phyloP scores from a whole-genome alignment of 2,797 vertebrate genomes.

The Anguilla marmorata region DNA sequence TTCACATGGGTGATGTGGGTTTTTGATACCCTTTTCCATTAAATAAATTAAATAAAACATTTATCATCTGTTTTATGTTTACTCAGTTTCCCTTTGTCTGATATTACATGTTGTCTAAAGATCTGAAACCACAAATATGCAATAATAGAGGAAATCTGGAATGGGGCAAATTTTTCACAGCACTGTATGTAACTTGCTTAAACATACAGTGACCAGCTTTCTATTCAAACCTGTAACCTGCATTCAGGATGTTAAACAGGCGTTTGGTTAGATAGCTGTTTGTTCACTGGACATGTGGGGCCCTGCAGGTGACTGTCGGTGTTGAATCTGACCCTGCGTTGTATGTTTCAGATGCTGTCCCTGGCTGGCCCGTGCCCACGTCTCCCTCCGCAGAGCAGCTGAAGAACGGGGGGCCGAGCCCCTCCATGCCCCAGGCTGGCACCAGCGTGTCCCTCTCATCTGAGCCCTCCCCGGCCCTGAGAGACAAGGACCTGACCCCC shows the following conservation, averaged over 20 bases:
- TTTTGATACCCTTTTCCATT: too few relatives aligned
- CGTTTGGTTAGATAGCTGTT: not conserved
- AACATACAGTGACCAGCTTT: not conserved
- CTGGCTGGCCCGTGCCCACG: constrained; percentile 75
- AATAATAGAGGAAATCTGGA: too few relatives aligned
- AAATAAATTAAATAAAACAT: too few relatives aligned
- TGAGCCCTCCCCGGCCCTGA: constrained; percentile 62
- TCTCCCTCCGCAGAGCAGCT: constrained; percentile 74
- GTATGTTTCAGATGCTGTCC: constrained; percentile 71
- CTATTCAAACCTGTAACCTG: not conserved
- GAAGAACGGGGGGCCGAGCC: constrained; percentile 74
- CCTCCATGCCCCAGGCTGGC: constrained; percentile 60
- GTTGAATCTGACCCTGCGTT: constrained; percentile 44
- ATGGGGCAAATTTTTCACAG: not conserved
- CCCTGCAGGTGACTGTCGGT: not conserved
- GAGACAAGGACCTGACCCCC: constrained; percentile 54
- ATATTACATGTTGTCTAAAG: too few relatives aligned
- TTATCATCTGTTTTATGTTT: too few relatives aligned
- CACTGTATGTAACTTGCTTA: not conserved
- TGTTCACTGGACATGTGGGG: not conserved
- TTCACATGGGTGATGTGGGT: too few relatives aligned
- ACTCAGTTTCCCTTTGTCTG: too few relatives aligned
- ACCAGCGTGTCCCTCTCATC: constrained; percentile 35
- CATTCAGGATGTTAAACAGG: not conserved
- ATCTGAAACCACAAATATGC: too few relatives aligned